Conservation (phyloP, 1,140 invertebrate species). For the Liolophura sinensis region DNA sequence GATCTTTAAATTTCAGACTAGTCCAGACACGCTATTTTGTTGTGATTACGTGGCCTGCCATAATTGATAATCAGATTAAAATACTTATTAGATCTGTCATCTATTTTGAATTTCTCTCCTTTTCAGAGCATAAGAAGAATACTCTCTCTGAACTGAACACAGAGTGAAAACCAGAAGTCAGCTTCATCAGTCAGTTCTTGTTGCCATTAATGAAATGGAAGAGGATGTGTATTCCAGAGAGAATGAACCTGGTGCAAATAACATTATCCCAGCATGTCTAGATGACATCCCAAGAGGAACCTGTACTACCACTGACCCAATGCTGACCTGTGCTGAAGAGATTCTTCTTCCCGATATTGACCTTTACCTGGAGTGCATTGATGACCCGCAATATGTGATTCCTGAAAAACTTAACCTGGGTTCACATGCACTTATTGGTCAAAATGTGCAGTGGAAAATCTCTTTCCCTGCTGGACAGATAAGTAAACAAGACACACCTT, state of each 20-base stretch:
- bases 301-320: conserved; percentile 6
- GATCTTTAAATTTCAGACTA: too few relatives aligned
- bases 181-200: not conserved
- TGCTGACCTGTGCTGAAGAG: conserved; percentile 3
- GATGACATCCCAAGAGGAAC: conserved; percentile 2
- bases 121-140: too few relatives aligned
- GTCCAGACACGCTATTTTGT: too few relatives aligned
- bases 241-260: conserved; percentile 1
- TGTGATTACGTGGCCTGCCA: too few relatives aligned
- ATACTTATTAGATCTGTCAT: too few relatives aligned
- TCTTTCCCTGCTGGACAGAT: conserved; percentile 14
- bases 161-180: too few relatives aligned
- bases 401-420: not conserved
- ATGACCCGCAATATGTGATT: conserved; percentile 19
- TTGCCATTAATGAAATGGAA: not conserved
- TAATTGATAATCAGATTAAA: too few relatives aligned
- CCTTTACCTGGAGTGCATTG: conserved; percentile 31
- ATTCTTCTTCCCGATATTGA: conserved; percentile 20
- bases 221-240: not conserved
- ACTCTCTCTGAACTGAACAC: too few relatives aligned
- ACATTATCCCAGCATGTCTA: conserved; percentile 2
- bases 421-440: conserved; percentile 9
- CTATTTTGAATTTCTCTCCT: too few relatives aligned
- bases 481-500: conserved; percentile 19
- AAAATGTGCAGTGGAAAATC: conserved; percentile 22